A percentile compares a stretch with the other conserved stretches of the same genome.
Conservation (phyloP, 2,797 vertebrate genomes). For the Lerista edwardsae region DNA sequence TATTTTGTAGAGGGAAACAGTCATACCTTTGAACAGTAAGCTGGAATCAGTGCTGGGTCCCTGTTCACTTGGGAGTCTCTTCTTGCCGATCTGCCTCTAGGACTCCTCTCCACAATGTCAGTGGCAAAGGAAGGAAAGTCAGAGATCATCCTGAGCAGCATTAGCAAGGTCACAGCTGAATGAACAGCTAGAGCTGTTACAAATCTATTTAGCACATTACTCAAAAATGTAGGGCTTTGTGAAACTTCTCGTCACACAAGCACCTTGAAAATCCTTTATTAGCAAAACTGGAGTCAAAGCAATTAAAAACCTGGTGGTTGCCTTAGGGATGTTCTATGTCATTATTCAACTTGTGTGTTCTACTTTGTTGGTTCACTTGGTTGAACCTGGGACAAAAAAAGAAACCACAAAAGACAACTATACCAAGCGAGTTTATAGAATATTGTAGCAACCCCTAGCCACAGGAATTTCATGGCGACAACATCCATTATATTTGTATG, state of each 20-base stretch:
- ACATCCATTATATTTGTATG: neutral
- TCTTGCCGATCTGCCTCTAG: neutral
- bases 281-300: constrained; percentile 67
- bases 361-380: constrained; percentile 58
- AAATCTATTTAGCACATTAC: constrained; percentile 39
- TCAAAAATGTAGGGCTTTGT: constrained; percentile 48
- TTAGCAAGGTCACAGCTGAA: constrained; percentile 8
- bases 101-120: neutral
- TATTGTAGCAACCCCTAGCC: neutral
- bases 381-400: constrained; percentile 62
- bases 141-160: constrained; percentile 5
- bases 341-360: constrained; percentile 68
- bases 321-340: constrained; percentile 67
- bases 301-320: constrained; percentile 71
- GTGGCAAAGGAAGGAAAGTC: neutral
- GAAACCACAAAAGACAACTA: neutral
- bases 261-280: constrained; percentile 57
- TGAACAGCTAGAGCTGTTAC: neutral
- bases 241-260: constrained; percentile 54
- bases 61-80: neutral
- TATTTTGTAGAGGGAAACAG: neutral
- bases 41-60: neutral
- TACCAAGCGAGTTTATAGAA: constrained; percentile 21
- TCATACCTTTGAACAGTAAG: neutral
- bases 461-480: constrained; percentile 4